Evolutionary conservation across 2,797 vertebrate species (phyloP), one percentile per base, ranked within the genome.

Genomic region (Mus caroli): DNA sequence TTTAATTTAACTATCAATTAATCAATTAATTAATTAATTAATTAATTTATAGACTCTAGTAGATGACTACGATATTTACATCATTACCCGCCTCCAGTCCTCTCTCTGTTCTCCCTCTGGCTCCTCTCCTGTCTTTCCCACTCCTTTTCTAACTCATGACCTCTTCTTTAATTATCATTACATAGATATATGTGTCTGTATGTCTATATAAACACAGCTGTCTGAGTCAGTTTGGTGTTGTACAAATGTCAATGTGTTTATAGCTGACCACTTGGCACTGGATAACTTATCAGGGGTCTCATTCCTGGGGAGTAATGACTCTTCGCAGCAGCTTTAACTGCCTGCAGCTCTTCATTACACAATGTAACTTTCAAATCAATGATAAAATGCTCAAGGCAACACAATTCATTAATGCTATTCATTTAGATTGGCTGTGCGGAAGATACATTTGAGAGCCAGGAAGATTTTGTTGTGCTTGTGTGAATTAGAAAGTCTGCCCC

Each of bases 331-430:
- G 62, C 62, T n/a, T 24, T 50, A 85, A 50, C 43, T 67, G 43
- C 60, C 60, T 9, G 3, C 40, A 85, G 83, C 43, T 67, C 62
- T 50, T n/a, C 31, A n/a, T 67, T 8, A 67, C 43, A 50, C 82
- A 84, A 1, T 9, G 62, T 37, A 92, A 83, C 19, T 54, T 80
- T 88, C 14, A 28, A 83, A 73, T 58, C 20, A 75, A n/a, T 69
- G 54, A 82, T 88, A 56, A 88, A 77, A 43, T 52, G n/a, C 54
- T 91, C 54, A 95, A 95, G 60, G 54, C 60, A 97, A 86, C 82
- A 3, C 46, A 26, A 92, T 77, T 96, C 76, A 54, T 88, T 91
- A 67, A 34, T 67, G 78, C 17, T 52, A 90, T 62, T 40, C n/a
- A 43, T 54, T 92, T 76, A 87, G 79, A 54, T 62, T 28, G 78